Evolutionary conservation across 2,113 vertebrate genomes (phyloP).

Genomic region (Vulpes ferrilata): DNA sequence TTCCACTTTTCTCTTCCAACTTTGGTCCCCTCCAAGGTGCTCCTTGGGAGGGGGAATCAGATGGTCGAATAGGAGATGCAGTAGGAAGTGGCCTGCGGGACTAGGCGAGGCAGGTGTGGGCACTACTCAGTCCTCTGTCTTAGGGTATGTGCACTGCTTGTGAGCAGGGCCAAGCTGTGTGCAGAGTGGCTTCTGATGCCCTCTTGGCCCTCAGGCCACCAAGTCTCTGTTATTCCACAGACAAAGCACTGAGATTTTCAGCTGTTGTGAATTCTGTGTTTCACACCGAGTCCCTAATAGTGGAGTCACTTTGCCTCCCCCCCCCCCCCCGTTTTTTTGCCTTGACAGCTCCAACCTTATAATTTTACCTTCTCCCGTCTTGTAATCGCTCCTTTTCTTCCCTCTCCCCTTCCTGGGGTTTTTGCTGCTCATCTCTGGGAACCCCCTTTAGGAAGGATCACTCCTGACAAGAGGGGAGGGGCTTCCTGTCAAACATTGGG

Average conservation of each 20-base stretch:
- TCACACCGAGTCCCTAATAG: conserved; percentile 73
- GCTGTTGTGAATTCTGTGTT: conserved; percentile 59
- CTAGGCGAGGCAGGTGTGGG: not conserved
- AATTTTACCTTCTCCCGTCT: conserved; percentile 81
- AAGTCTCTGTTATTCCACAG: conserved; percentile 39
- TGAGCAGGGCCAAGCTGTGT: not conserved
- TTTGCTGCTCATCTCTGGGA: conserved; percentile 68
- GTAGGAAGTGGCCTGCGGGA: no score
- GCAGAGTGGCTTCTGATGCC: not conserved
- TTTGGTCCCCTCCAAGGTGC: not conserved
- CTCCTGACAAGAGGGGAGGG: conserved; percentile 79
- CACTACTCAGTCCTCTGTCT: rapidly evolving
- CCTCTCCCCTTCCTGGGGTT: conserved; percentile 65
- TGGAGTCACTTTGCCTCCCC: conserved; percentile 65
- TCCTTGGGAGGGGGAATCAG: not conserved
- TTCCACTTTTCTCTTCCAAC: not conserved
- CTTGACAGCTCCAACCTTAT: conserved; percentile 85
- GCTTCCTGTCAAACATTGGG: conserved; percentile 78
- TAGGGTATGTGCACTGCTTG: not conserved
- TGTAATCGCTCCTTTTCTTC: conserved; percentile 22
- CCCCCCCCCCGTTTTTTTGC: not conserved
- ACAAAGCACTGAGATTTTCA: conserved; percentile 57
- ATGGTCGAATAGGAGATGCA: not conserved
- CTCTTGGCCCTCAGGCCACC: not conserved
- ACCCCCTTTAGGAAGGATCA: conserved; percentile 63